Conservation (phyloP, 2,113 vertebrate genomes). For the Chelonoidis abingdonii region DNA sequence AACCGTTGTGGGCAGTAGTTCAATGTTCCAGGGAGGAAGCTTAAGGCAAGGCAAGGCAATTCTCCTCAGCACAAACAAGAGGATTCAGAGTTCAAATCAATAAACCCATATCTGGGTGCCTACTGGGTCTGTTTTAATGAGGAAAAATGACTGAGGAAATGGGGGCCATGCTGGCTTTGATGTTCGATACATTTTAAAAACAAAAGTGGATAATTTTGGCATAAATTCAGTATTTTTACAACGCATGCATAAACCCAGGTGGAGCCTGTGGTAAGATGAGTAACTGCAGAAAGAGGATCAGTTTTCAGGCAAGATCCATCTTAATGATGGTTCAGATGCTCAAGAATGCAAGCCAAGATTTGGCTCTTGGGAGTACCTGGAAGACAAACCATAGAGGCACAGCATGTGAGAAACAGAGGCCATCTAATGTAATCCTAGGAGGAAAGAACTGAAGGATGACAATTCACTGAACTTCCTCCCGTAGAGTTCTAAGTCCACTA, state of each 20-base stretch:
- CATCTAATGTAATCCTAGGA: background rate
- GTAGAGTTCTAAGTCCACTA: background rate
- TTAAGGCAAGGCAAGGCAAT: background rate
- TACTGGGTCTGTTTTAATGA: background rate
- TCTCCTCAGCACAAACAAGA: background rate
- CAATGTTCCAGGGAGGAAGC: background rate
- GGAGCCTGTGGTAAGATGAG: background rate
- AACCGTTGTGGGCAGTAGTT: background rate
- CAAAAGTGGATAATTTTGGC: background rate
- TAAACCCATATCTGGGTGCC: background rate
- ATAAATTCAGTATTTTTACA: background rate
- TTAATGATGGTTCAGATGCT: background rate
- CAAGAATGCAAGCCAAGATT: background rate
- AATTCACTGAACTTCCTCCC: background rate
- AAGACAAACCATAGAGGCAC: background rate
- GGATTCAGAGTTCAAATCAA: background rate
- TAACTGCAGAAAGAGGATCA: background rate
- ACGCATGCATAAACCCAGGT: background rate
- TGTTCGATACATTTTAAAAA: background rate
- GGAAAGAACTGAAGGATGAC: background rate
- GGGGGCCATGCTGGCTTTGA: background rate
- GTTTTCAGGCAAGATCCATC: background rate
- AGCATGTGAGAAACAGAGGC: background rate
- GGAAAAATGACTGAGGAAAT: background rate
- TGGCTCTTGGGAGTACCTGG: background rate